These are phyloP conservation scores for Somateria mollissima DNA, from an alignment of 2,797 vertebrate species.

Conservation along the genomic window DNA sequence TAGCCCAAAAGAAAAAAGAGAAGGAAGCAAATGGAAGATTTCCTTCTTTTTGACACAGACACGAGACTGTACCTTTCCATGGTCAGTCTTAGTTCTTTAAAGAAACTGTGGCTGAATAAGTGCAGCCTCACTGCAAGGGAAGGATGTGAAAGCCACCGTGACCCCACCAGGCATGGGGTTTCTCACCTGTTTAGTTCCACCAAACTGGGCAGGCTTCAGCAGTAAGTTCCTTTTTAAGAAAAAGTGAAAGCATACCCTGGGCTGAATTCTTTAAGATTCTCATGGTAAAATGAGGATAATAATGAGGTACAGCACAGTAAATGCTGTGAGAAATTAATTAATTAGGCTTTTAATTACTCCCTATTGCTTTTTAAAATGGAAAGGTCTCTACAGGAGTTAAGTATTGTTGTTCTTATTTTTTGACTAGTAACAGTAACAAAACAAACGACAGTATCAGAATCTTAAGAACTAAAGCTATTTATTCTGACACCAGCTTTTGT, in stretches of 20 bases:
- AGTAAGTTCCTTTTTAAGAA: not conserved
- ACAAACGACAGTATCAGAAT: not conserved
- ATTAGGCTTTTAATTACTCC: not conserved
- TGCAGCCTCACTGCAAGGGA: not conserved
- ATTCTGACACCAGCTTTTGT: not conserved
- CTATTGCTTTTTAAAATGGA: not conserved
- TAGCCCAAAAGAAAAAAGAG: not conserved
- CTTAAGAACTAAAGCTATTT: not conserved
- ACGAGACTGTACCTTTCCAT: not conserved
- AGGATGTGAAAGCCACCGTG: not conserved
- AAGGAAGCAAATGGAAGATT: not conserved
- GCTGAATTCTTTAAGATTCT: not conserved
- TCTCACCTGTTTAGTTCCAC: not conserved
- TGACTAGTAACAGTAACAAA: not conserved
- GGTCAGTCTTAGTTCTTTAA: not conserved
- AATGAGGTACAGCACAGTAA: not conserved
- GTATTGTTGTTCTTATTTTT: not conserved
- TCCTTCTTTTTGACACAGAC: not conserved
- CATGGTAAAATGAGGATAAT: not conserved
- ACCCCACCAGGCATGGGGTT: not conserved
- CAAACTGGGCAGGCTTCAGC: not conserved
- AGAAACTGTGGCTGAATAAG: not conserved
- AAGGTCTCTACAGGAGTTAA: not conserved
- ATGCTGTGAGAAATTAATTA: not conserved
- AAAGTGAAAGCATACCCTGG: not conserved